Evolutionary conservation across 2,797 vertebrate species (phyloP).

Genomic region (Dallia pectoralis): DNA sequence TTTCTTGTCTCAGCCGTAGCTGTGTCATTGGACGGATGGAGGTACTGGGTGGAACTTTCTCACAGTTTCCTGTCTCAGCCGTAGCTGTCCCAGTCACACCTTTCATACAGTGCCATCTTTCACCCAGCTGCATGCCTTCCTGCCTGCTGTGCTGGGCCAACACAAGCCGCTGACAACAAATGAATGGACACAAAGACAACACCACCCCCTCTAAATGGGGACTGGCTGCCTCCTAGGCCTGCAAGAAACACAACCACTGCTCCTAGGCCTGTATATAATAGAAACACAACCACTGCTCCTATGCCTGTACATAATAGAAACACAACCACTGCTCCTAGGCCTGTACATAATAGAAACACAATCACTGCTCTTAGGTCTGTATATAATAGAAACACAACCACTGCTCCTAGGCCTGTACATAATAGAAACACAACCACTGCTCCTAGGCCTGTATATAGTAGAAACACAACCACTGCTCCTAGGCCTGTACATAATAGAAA

Average conservation of each 20-base stretch:
- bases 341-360: constrained; percentile 25
- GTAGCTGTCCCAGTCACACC: constrained; percentile 62
- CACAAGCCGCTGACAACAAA: constrained; percentile 59
- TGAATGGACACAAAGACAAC: constrained; percentile 64
- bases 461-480: too few species aligned
- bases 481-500: constrained; percentile 29
- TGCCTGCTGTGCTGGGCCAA: constrained; percentile 60
- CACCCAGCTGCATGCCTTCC: constrained; percentile 65
- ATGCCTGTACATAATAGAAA: constrained; percentile 29
- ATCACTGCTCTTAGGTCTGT: too few species aligned
- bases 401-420: too few species aligned
- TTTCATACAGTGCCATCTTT: constrained; percentile 66
- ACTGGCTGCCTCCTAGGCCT: constrained; percentile 48
- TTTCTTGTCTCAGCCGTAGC: constrained; percentile 72
- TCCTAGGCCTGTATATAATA: too few species aligned
- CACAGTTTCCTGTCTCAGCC: constrained; percentile 71
- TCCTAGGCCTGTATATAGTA: too few species aligned
- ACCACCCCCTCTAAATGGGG: constrained; percentile 45
- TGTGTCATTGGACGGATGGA: constrained; percentile 60
- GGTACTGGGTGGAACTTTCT: constrained; percentile 52
- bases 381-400: constrained; percentile 20
- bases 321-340: too few species aligned
- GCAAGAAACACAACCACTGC: too few species aligned
- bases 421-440: constrained; percentile 9
- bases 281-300: too few species aligned